Evolutionary conservation across 2,888 invertebrate species (phyloP).

Genomic region (Chrysolina haemoptera): DNA sequence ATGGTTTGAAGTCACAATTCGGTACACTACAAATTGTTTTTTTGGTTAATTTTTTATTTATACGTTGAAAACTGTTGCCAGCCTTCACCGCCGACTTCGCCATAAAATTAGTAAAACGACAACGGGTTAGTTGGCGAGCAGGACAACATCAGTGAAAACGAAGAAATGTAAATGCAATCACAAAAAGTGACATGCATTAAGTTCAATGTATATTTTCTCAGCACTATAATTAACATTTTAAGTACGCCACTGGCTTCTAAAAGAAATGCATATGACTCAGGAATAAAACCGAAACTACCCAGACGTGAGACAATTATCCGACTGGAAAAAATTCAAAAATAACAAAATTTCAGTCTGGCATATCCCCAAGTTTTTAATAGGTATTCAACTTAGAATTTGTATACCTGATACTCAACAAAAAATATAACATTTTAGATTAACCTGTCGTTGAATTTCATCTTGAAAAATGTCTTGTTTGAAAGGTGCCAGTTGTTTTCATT

Average conservation of each 20-base stretch:
- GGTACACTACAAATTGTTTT: too few relatives aligned
- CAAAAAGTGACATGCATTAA: too few relatives aligned
- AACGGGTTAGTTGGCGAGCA: too few relatives aligned
- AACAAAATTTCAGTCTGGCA: conserved; percentile 15
- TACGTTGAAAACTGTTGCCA: too few relatives aligned
- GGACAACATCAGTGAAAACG: too few relatives aligned
- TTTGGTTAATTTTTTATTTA: too few relatives aligned
- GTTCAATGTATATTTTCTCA: too few relatives aligned
- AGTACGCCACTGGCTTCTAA: neutral
- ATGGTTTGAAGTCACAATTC: too few relatives aligned
- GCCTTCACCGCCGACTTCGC: too few relatives aligned
- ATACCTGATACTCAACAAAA: conserved; percentile 31
- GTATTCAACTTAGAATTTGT: conserved; percentile 14
- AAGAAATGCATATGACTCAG: neutral
- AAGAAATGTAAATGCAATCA: too few relatives aligned
- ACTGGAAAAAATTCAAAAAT: neutral
- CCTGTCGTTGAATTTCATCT: conserved; percentile 21
- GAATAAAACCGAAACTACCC: neutral
- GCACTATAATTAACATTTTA: too few relatives aligned
- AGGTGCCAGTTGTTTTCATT: conserved; percentile 23
- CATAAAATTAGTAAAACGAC: too few relatives aligned
- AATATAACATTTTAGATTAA: conserved; percentile 29
- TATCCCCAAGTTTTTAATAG: conserved; percentile 15
- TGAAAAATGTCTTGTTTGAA: conserved; percentile 28
- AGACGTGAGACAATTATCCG: neutral